phyloP scores from a whole-genome alignment of 2,888 invertebrate genomes.

The Siphlonurus alternatus region DNA sequence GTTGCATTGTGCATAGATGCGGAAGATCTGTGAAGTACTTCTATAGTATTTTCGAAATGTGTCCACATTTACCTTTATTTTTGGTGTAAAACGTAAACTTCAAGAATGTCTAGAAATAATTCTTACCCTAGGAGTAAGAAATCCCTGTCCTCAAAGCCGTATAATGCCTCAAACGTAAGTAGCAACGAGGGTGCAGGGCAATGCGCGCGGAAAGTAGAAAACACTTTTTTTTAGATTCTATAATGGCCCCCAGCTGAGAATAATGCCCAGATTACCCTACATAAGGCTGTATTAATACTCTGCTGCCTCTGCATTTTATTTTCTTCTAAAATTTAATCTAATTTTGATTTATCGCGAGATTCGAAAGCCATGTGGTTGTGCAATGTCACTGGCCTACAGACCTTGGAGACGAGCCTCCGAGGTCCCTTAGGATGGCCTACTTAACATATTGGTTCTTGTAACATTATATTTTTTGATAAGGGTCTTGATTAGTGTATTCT shows the following conservation, averaged over 20 bases:
- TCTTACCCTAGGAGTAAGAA: slow-evolving; percentile 24
- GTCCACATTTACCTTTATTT: background rate
- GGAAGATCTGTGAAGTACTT: background rate
- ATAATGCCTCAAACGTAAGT: slow-evolving; percentile 33
- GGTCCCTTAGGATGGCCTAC: background rate
- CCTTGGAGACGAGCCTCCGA: background rate
- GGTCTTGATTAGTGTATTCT: no score
- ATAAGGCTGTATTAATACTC: background rate
- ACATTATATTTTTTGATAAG: no score
- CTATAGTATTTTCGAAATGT: background rate
- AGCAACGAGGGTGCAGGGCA: slow-evolving; percentile 10
- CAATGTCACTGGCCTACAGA: background rate
- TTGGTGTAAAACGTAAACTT: background rate
- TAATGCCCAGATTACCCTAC: background rate
- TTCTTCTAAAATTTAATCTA: no score
- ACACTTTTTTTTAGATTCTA: background rate
- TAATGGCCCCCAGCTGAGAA: background rate
- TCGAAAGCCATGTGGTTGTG: background rate
- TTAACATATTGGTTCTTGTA: no score
- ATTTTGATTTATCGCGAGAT: background rate
- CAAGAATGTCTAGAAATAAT: slow-evolving; percentile 25
- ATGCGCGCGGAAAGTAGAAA: slow-evolving; percentile 5
- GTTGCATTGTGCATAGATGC: background rate
- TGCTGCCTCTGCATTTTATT: no score
- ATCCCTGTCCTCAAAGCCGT: slow-evolving; percentile 26